Base-by-base conservation (phyloP, 2,888 invertebrate genomes). In the Platycheirus rosarum region DNA sequence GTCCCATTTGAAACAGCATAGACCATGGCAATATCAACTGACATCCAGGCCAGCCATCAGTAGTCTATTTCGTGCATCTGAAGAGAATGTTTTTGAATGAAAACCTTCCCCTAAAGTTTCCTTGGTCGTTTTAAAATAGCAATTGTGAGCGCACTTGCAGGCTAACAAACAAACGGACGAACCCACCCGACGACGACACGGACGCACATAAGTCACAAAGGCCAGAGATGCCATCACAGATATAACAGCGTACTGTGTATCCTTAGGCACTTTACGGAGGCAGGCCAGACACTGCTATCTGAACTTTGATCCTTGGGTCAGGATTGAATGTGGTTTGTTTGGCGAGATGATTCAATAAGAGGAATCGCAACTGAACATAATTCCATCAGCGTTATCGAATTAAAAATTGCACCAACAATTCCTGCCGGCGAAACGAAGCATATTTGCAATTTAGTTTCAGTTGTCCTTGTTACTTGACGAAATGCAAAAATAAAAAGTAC, bases 231-330 rank as follows among this genome's bases (percentile, higher is more conserved):
- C 29, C 11, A 8, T 18, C 29, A 60, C 4, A 44, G 44, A 60
- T 42, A 44, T 1, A n/a, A 35, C 9, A 35, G n/a, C 35, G n/a
- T 18, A 29, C 29, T 42, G 42, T n/a, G 16, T n/a, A 23, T 23
- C 29, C 44, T 60, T 44, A 29, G 60, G 60, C 60, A 5, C 40
- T 40, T 5, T 53, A 2, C n/a, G 8, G 2, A 11, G 9, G 23
- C 23, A 5, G 7, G 18, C 18, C 42, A 60, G 57, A 60, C 44
- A 29, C 42, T 44, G 18, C 60, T 60, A 48, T 70, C 60, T 49
- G 60, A 48, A 49, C 35, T 48, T 57, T 49, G 60, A 70, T 60
- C 69, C 48, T 70, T 70, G 26, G 26, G 69, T 57, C 35, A 35
- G 48, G n/a, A 60, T 70, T 60, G 49, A 40, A 70, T 48, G 48